Evolutionary conservation across 2,797 vertebrate genomes (phyloP).

Genomic region (Lagodon rhomboides): DNA sequence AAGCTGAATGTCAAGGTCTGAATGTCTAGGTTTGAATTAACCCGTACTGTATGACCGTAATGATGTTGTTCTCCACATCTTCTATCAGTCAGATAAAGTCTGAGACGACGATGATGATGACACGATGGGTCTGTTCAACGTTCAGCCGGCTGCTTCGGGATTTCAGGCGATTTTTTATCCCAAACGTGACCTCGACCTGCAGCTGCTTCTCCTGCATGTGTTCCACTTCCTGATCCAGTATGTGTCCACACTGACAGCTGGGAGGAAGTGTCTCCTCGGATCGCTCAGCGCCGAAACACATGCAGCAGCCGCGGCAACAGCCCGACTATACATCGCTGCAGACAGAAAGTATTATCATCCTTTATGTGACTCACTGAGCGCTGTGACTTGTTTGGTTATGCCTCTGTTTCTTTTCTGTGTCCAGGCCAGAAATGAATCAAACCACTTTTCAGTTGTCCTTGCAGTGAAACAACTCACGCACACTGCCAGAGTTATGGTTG

Average conservation of each 20-base stretch:
- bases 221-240: slow-evolving; percentile 59
- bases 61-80: too few species aligned
- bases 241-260: slow-evolving; percentile 20
- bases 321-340: slow-evolving; percentile 27
- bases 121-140: slow-evolving; percentile 3
- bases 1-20: too few species aligned
- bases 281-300: slow-evolving; percentile 43
- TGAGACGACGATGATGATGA: slow-evolving; percentile 18
- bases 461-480: slow-evolving; percentile 2
- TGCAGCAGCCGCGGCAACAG: slow-evolving; percentile 53
- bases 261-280: slow-evolving; percentile 56
- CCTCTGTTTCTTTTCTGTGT: neutral
- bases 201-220: slow-evolving; percentile 72
- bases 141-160: slow-evolving; percentile 19
- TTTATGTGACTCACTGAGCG: slow-evolving; percentile 40
- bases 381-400: slow-evolving; percentile 34
- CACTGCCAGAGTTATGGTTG: slow-evolving; percentile 29
- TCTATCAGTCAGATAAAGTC: neutral
- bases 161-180: slow-evolving; percentile 37
- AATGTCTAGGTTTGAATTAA: neutral
- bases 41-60: too few species aligned
- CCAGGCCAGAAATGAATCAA: slow-evolving; percentile 25
- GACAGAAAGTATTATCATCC: slow-evolving; percentile 29
- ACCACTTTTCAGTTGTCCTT: neutral
- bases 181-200: slow-evolving; percentile 64